Conservation (phyloP, 2,113 vertebrate genomes). For the Dascyllus trimaculatus region DNA sequence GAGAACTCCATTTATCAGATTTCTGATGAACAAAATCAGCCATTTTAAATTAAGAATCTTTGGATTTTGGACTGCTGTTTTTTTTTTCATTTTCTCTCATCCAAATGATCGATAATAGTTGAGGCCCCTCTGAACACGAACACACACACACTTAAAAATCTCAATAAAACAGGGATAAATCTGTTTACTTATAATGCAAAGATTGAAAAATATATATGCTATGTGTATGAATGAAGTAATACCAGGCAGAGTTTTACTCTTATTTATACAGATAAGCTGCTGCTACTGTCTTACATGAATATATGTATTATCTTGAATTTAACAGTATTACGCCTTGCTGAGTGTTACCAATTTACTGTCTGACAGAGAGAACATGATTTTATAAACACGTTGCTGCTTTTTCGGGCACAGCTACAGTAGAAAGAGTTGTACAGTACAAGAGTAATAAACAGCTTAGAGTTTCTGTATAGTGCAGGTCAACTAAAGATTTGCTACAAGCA, state of each 20-base stretch:
- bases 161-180: not conserved
- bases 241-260: not conserved
- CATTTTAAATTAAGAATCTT: no score
- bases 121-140: not conserved
- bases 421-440: not conserved
- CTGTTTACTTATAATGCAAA: not conserved
- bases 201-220: not conserved
- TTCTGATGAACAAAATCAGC: no score
- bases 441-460: not conserved
- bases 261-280: not conserved
- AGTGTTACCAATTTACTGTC: not conserved
- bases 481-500: slow-evolving; percentile 17
- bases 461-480: not conserved
- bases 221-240: not conserved
- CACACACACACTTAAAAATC: not conserved
- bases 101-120: not conserved
- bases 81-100: not conserved
- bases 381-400: not conserved
- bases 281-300: slow-evolving; percentile 16
- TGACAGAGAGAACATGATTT: not conserved
- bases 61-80: no score
- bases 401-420: slow-evolving; percentile 10
- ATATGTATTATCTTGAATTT: not conserved
- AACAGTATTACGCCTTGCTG: slow-evolving; percentile 9
- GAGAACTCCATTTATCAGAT: not conserved